These are phyloP conservation scores for Zele albiditarsus DNA, from an alignment of 2,888 invertebrate genomes.

Conservation along the genomic window DNA sequence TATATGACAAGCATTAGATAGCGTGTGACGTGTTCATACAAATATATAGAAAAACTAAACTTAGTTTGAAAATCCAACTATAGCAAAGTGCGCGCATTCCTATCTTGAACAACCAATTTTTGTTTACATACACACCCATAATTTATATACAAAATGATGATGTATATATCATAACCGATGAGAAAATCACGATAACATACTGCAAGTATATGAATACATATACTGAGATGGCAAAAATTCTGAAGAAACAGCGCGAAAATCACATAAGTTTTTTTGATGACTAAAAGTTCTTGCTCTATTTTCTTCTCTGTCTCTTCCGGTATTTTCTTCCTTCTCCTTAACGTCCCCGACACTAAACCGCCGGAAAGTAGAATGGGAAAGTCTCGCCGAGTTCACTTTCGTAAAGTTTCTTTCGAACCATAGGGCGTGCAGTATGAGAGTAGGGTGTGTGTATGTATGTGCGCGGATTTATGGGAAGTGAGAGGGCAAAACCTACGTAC, in stretches of 20 bases:
- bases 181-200: constrained; percentile 41
- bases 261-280: constrained; percentile 49
- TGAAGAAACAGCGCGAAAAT: constrained; percentile 34
- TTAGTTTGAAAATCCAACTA: background rate
- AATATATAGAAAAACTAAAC: no score
- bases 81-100: background rate
- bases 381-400: constrained; percentile 52
- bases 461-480: constrained; percentile 50
- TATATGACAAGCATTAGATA: no score
- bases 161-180: constrained; percentile 9
- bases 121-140: background rate
- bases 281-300: constrained; percentile 46
- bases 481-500: constrained; percentile 45
- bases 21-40: no score
- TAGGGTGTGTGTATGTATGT: constrained; percentile 26
- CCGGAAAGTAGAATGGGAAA: constrained; percentile 48
- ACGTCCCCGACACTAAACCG: constrained; percentile 39
- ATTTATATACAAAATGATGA: background rate
- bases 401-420: constrained; percentile 47
- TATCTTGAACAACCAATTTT: background rate
- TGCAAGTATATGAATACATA: constrained; percentile 16
- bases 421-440: constrained; percentile 40
- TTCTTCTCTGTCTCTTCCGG: constrained; percentile 21
- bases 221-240: constrained; percentile 30
- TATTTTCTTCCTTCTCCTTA: constrained; percentile 13